phyloP scores from a whole-genome alignment of 2,113 vertebrate species.

The Nestor notabilis region DNA sequence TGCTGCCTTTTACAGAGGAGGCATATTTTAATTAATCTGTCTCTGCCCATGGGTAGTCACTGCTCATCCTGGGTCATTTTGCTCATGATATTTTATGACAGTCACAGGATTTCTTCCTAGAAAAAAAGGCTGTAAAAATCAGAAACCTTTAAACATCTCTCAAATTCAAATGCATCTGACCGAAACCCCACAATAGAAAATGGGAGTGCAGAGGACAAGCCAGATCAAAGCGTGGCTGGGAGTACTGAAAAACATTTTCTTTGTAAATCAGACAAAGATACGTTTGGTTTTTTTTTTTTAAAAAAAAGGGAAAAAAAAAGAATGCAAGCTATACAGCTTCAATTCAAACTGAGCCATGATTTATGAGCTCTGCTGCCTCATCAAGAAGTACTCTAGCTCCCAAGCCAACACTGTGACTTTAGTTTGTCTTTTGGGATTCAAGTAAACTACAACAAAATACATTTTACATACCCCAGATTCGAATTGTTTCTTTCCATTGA shows the following conservation, averaged over 20 bases:
- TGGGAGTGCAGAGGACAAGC: neutral
- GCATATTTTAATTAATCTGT: slow-evolving; percentile 1
- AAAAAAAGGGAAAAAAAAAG: too few relatives aligned
- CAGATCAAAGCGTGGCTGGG: neutral
- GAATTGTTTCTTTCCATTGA: neutral
- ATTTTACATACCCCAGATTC: neutral
- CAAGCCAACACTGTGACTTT: neutral
- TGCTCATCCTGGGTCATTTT: slow-evolving; percentile 3
- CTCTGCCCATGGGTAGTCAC: neutral
- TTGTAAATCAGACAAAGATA: neutral
- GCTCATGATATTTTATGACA: slow-evolving; percentile 9
- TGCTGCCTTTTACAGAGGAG: neutral
- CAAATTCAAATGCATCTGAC: neutral
- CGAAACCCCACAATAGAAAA: neutral
- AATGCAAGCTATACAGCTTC: neutral
- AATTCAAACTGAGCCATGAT: slow-evolving; percentile 7
- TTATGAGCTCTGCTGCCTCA: slow-evolving; percentile 1
- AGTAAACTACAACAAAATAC: neutral
- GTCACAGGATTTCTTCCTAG: slow-evolving; percentile 38
- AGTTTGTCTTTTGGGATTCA: neutral
- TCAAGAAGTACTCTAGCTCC: neutral
- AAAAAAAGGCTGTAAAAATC: neutral
- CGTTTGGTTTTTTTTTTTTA: too few relatives aligned
- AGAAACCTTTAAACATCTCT: neutral
- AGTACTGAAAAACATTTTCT: neutral